phyloP scores from a whole-genome alignment of 2,888 invertebrate species.

The Hartigia nigra region DNA sequence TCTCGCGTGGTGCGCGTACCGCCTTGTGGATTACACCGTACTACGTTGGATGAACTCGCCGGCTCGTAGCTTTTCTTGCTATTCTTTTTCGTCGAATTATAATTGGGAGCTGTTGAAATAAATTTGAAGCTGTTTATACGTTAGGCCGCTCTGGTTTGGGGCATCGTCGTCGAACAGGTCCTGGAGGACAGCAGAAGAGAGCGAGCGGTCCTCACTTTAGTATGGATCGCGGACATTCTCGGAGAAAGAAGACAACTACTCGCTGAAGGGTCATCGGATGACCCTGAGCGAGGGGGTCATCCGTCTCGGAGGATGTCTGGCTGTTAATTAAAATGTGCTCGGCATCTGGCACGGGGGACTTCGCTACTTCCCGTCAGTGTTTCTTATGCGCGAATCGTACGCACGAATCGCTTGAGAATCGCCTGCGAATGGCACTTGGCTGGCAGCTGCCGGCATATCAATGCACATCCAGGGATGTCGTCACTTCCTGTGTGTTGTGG shows the following conservation, averaged over 20 bases:
- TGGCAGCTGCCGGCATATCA: conserved; percentile 51
- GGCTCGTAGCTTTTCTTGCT: neutral
- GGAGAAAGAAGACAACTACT: neutral
- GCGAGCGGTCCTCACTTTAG: neutral
- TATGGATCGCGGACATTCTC: neutral
- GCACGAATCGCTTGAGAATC: conserved; percentile 10
- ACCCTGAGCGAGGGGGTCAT: conserved; percentile 49
- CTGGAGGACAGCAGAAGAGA: too few relatives aligned
- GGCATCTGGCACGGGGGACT: conserved; percentile 51
- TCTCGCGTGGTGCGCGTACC: neutral
- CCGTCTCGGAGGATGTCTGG: conserved; percentile 61
- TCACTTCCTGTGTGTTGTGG: conserved; percentile 52
- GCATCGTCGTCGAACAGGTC: neutral
- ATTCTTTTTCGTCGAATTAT: neutral
- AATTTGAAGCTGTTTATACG: neutral
- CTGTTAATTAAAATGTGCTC: conserved; percentile 63
- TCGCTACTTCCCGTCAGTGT: conserved; percentile 23
- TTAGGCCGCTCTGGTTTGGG: neutral
- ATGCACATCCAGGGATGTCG: conserved; percentile 46
- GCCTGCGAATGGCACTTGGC: conserved; percentile 47
- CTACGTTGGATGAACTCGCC: neutral
- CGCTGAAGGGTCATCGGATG: conserved; percentile 27
- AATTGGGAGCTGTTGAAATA: too few relatives aligned
- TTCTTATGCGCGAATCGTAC: conserved; percentile 16
- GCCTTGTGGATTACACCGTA: neutral